Conservation (phyloP, 1,140 invertebrate genomes). For the Philotrypesis tridentata region DNA sequence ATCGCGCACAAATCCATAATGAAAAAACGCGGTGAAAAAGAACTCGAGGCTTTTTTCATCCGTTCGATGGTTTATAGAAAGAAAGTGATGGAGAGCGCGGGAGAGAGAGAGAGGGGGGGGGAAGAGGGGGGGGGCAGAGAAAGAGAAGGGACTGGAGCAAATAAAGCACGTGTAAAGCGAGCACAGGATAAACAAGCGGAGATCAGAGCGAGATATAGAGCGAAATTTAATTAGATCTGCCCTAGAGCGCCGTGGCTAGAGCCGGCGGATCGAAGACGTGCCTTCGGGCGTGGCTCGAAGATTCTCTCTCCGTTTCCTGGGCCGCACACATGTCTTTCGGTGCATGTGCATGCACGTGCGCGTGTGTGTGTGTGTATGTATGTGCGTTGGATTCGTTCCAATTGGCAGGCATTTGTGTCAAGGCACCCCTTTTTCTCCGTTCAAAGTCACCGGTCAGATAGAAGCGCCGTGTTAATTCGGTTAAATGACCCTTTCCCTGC, state of each 20-base stretch:
- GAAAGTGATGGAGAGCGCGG: too few species aligned
- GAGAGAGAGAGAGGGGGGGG: too few species aligned
- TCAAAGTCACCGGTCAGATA: constrained; percentile 49
- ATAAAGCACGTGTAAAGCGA: constrained; percentile 11
- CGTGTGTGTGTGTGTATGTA: background rate
- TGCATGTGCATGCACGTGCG: background rate
- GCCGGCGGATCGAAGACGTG: background rate
- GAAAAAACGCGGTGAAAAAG: background rate
- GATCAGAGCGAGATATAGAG: background rate
- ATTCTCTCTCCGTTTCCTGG: background rate
- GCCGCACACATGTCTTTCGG: background rate
- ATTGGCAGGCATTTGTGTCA: constrained; percentile 53
- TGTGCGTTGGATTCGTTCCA: constrained; percentile 52
- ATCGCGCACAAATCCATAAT: too few species aligned
- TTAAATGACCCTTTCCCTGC: background rate
- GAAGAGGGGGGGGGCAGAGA: background rate
- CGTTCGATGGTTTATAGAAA: background rate
- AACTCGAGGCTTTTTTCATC: too few species aligned
- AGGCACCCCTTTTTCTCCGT: constrained; percentile 50
- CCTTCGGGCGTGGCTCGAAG: constrained; percentile 26
- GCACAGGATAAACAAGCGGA: constrained; percentile 5
- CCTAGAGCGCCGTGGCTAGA: background rate
- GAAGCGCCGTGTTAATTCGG: constrained; percentile 1
- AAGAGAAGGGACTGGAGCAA: background rate
- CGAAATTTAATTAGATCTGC: constrained; percentile 36